A percentile compares a stretch with the other conserved stretches of the same genome.
Evolutionary conservation across 2,888 invertebrate genomes (phyloP).

Genomic region (Leptinotarsa tumamoca): DNA sequence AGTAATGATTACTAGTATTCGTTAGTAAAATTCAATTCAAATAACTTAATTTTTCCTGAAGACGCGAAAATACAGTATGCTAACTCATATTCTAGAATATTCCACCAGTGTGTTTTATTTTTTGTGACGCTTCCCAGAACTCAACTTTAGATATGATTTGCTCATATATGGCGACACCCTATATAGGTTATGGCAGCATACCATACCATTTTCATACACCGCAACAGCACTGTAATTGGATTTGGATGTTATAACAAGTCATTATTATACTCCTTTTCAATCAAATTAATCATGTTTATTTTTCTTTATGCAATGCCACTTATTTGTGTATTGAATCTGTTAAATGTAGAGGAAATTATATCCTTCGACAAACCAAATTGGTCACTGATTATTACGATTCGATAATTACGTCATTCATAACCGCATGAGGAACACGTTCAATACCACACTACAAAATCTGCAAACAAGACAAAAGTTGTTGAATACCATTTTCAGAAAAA

Average conservation of each 20-base stretch:
- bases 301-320: neutral
- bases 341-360: neutral
- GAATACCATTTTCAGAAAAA: no score
- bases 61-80: neutral
- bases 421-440: no score
- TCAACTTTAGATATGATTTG: neutral
- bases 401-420: no score
- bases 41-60: no score
- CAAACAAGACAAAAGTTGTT: no score
- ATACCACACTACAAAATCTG: no score
- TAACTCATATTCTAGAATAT: neutral
- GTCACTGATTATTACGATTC: neutral
- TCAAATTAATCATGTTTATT: constrained; percentile 38
- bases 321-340: constrained; percentile 3
- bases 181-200: constrained; percentile 25
- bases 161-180: constrained; percentile 10
- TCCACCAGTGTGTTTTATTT: neutral
- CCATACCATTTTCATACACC: constrained; percentile 32
- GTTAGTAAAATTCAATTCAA: no score
- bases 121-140: neutral
- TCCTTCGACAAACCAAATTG: neutral
- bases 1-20: no score
- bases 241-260: constrained; percentile 34
- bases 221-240: constrained; percentile 36
- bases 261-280: constrained; percentile 34